Conservation (phyloP, 1,140 invertebrate species). For the Drosophila nebulosa region DNA sequence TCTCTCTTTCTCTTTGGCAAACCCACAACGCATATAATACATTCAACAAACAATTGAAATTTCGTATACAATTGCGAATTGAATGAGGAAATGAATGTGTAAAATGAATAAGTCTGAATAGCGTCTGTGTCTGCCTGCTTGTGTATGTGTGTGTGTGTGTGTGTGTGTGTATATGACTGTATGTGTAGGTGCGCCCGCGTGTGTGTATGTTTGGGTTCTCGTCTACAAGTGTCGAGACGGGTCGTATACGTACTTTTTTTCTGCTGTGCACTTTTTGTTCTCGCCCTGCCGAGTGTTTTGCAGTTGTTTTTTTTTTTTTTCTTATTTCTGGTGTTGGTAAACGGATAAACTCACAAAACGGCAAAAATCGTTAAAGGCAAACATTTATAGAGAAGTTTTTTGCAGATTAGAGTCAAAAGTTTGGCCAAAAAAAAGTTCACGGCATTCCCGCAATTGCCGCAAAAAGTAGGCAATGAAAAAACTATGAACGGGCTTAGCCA, state of each 20-base stretch:
- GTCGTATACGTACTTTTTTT: conserved; percentile 69
- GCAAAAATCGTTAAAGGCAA: conserved; percentile 53
- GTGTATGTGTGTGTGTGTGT: neutral
- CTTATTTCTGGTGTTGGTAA: conserved; percentile 64
- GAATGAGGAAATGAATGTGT: conserved; percentile 79
- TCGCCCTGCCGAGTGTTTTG: conserved; percentile 31
- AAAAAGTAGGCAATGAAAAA: conserved; percentile 47
- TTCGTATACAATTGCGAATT: conserved; percentile 79
- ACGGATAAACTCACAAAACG: conserved; percentile 64
- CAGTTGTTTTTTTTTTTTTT: conserved; percentile 20
- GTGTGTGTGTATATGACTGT: neutral
- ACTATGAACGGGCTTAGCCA: neutral
- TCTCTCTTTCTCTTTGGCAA: neutral
- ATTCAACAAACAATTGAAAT: conserved; percentile 79
- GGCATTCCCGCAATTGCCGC: conserved; percentile 2
- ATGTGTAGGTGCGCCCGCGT: neutral
- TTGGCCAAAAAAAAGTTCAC: conserved; percentile 11
- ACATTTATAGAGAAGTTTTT: conserved; percentile 47
- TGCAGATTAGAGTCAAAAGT: conserved; percentile 36
- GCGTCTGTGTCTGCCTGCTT: conserved; percentile 41
- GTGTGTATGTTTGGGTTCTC: conserved; percentile 18
- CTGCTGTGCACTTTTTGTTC: conserved; percentile 34
- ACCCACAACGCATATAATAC: conserved; percentile 65
- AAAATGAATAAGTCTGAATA: conserved; percentile 79
- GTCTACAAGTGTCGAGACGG: conserved; percentile 74